Evolutionary conservation across 1,140 invertebrate genomes (phyloP).

Genomic region (Samia ricini): DNA sequence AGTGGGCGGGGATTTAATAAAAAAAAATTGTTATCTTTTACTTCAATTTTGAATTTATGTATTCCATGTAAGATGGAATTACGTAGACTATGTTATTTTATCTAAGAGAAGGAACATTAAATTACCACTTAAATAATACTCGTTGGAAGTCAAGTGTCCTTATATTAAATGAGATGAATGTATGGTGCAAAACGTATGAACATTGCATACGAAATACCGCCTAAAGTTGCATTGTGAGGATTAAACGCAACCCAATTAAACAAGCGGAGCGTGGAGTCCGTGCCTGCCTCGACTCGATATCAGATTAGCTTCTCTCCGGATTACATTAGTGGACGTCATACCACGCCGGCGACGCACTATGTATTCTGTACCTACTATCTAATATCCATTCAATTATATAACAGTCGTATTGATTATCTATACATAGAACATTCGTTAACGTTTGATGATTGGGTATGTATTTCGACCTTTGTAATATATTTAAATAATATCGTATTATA

Average conservation of each 20-base stretch:
- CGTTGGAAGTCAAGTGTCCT: too few species aligned
- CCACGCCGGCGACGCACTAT: constrained; percentile 7
- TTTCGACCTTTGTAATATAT: neutral
- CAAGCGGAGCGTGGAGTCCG: constrained; percentile 50
- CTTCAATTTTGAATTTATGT: too few species aligned
- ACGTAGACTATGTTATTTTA: too few species aligned
- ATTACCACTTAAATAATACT: too few species aligned
- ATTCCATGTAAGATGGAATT: too few species aligned
- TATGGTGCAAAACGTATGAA: neutral
- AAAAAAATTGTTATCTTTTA: too few species aligned
- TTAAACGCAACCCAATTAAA: constrained; percentile 73
- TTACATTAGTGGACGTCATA: constrained; percentile 69
- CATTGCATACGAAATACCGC: neutral
- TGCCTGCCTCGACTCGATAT: constrained; percentile 62
- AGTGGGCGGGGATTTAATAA: too few species aligned
- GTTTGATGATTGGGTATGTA: constrained; percentile 17
- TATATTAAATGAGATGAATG: too few species aligned
- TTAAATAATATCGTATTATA: neutral
- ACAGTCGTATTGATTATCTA: constrained; percentile 54
- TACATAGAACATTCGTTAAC: constrained; percentile 53
- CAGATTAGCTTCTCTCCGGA: constrained; percentile 66
- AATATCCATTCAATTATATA: constrained; percentile 53
- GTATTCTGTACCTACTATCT: constrained; percentile 34
- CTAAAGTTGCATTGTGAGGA: constrained; percentile 66
- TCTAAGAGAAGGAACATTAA: too few species aligned